Conservation (phyloP, 2,113 vertebrate species). For the Lates calcarifer region DNA sequence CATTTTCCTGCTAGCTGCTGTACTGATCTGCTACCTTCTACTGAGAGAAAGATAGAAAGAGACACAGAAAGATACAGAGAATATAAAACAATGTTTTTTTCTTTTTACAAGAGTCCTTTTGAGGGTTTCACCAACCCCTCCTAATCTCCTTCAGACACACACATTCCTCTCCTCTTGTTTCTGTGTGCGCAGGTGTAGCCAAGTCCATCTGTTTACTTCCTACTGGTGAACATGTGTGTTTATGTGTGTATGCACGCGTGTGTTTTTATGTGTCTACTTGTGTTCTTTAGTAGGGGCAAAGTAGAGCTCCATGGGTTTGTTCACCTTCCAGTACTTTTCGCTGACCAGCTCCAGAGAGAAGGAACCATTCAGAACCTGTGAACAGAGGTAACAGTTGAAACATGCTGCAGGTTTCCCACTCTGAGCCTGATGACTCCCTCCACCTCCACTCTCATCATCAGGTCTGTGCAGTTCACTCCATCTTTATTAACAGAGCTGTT, state of each 20-base stretch:
- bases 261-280: constrained; percentile 85
- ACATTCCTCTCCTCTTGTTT: constrained; percentile 16
- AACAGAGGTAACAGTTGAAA: constrained; percentile 23
- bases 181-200: constrained; percentile 41
- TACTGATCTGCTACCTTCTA: constrained; percentile 73
- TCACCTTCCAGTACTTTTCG: constrained; percentile 99
- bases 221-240: constrained; percentile 12
- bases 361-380: constrained; percentile 95
- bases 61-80: constrained; percentile 63
- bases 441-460: background rate
- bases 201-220: constrained; percentile 59
- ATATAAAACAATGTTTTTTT: constrained; percentile 70
- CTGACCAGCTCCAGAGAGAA: constrained; percentile 99
- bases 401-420: background rate
- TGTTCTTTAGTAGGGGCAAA: constrained; percentile 99
- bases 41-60: constrained; percentile 55
- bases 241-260: background rate
- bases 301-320: constrained; percentile 99
- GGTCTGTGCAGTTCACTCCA: background rate
- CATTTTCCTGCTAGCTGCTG: constrained; percentile 32
- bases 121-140: constrained; percentile 19
- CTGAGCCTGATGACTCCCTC: too few species aligned
- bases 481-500: background rate
- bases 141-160: constrained; percentile 58
- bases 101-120: constrained; percentile 74